phyloP scores from a whole-genome alignment of 2,113 vertebrate genomes.

The Eptesicus fuscus region DNA sequence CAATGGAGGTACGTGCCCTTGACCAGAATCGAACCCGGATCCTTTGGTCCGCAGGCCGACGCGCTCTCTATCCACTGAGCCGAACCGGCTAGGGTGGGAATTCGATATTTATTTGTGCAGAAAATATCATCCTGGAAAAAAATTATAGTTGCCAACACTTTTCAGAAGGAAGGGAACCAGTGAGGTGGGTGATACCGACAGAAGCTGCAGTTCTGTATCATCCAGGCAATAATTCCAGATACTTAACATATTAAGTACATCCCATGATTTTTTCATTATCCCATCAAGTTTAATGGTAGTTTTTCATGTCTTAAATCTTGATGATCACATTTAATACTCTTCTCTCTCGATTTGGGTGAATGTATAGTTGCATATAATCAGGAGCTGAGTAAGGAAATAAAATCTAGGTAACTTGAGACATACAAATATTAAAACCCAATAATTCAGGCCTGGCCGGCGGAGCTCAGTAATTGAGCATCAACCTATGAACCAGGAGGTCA shows the following conservation, averaged over 20 bases:
- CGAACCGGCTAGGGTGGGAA: too few species aligned
- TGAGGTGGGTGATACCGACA: background rate
- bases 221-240: background rate
- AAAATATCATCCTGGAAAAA: background rate
- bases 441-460: background rate
- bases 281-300: slow-evolving; percentile 51
- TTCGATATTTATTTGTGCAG: background rate
- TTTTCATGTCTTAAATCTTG: slow-evolving; percentile 31
- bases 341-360: slow-evolving; percentile 37
- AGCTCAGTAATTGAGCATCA: too few species aligned
- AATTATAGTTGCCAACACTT: background rate
- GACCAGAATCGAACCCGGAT: too few species aligned
- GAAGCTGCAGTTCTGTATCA: background rate
- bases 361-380: background rate
- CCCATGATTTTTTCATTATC: slow-evolving; percentile 39
- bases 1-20: too few species aligned
- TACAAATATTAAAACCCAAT: background rate
- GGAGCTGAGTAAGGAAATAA: background rate
- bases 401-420: background rate
- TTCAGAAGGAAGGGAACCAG: background rate
- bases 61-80: too few species aligned
- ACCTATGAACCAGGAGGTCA: too few species aligned
- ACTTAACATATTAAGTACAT: background rate
- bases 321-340: background rate
- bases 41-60: too few species aligned